Conservation (phyloP, 2,113 vertebrate species). For the Bubo blakistoni region DNA sequence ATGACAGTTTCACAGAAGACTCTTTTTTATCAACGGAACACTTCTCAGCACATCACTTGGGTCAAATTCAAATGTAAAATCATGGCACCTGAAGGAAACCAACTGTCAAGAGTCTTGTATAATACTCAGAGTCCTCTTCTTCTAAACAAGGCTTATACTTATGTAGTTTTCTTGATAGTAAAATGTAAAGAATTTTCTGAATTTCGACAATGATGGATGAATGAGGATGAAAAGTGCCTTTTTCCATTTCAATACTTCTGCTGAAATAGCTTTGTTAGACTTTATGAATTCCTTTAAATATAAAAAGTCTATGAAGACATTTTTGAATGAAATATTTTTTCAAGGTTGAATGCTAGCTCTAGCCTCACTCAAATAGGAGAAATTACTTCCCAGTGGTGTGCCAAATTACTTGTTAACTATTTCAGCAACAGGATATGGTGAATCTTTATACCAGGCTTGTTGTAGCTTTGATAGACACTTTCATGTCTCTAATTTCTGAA, state of each 20-base stretch:
- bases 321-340: conserved; percentile 57
- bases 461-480: not conserved
- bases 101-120: conserved; percentile 40
- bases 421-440: not conserved
- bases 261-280: conserved; percentile 31
- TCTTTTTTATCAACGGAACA: conserved; percentile 31
- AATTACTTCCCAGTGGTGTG: conserved; percentile 47
- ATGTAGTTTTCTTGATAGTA: conserved; percentile 41
- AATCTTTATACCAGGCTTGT: conserved; percentile 21
- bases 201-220: conserved; percentile 34
- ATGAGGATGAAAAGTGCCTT: conserved; percentile 21
- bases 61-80: conserved; percentile 60
- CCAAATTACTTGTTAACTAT: conserved; percentile 59
- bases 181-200: conserved; percentile 49
- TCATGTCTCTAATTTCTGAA: conserved; percentile 20
- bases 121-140: conserved; percentile 24
- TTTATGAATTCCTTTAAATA: conserved; percentile 50
- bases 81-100: conserved; percentile 43
- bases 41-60: conserved; percentile 25
- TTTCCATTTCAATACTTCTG: conserved; percentile 30
- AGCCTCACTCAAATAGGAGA: not conserved
- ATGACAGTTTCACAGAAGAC: conserved; percentile 32
- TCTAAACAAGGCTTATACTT: conserved; percentile 35
- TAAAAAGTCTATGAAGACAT: not conserved
- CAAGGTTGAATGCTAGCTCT: conserved; percentile 25